A percentile compares a stretch with the other conserved stretches of the same genome.
phyloP scores from a whole-genome alignment of 2,113 vertebrate species.

The Verasper variegatus region DNA sequence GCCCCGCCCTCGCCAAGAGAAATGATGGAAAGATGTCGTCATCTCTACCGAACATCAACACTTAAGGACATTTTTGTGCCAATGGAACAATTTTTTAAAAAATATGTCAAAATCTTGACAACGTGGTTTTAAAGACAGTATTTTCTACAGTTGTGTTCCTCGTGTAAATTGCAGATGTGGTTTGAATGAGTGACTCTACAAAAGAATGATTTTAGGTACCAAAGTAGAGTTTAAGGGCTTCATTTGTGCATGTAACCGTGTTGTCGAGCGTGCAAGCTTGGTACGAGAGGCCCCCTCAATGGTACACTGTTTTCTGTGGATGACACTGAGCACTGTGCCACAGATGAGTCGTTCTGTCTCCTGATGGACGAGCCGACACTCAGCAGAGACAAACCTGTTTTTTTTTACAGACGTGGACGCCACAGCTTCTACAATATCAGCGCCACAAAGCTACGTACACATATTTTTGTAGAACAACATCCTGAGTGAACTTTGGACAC shows the following conservation, averaged over 20 bases:
- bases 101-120: not conserved
- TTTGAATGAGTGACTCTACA: slow-evolving; percentile 28
- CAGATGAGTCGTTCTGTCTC: not conserved
- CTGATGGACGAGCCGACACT: not conserved
- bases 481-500: slow-evolving; percentile 19
- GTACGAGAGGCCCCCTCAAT: slow-evolving; percentile 46
- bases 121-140: slow-evolving; percentile 34
- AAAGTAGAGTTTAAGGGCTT: slow-evolving; percentile 30
- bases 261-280: slow-evolving; percentile 7
- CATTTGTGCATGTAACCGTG: not conserved
- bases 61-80: slow-evolving; percentile 24
- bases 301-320: slow-evolving; percentile 45
- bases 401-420: not conserved
- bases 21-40: slow-evolving; percentile 16
- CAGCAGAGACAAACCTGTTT: not conserved
- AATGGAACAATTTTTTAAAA: slow-evolving; percentile 3
- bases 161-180: slow-evolving; percentile 31
- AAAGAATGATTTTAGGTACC: slow-evolving; percentile 37
- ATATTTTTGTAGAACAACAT: not conserved
- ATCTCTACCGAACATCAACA: slow-evolving; percentile 19
- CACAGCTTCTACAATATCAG: not conserved
- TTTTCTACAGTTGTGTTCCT: slow-evolving; percentile 50
- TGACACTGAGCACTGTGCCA: not conserved
- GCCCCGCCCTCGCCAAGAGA: slow-evolving; percentile 16
- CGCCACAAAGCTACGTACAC: not conserved